Base-by-base conservation (phyloP, 2,888 invertebrate genomes). In the Sphecodes monilicornis region DNA sequence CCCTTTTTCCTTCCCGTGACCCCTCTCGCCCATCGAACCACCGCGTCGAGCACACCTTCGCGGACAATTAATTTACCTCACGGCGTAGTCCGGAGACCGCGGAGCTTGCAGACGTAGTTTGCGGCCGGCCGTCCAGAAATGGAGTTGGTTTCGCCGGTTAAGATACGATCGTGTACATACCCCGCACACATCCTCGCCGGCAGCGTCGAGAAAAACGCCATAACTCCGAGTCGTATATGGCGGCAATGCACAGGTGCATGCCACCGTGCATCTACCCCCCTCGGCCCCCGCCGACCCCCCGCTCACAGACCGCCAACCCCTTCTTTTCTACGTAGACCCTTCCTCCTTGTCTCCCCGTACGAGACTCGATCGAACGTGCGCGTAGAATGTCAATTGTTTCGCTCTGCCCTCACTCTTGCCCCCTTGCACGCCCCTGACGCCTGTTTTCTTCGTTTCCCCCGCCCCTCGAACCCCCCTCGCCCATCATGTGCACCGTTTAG, bases 241-340 rank as follows among this genome's bases (percentile, higher is more conserved):
- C 92, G 93, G 92, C 92, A 93, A 93, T 92, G 94, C 93, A 93
- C 94, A 94, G 94, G 94, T 94, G 94, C 94, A 92, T 92, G 85
- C 89, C 89, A 88, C 90, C 88, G 89, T 90, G 90, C 84, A 75
- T 90, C 86, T 86, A 87, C 87, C 84, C 87, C 91, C 79, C 80
- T 69, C 80, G 32, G 32, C 18, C 84, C 76, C 50, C 50, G 76
- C 66, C 66, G 32, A 18, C 10, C 32, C 60, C 26, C 46, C 64
- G 82, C 88, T 77, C 84, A 71, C 64, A 74, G 81, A 72, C 76
- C 79, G 70, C 83, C 71, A 76, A 50, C 84, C 85, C 85, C 87
- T 87, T 90, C 88, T 88, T 79, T 50, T 50, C 82, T 70, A 78
- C 88, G 86, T 86, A 76, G 83, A 82, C 80, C 80, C 69, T 73